phyloP scores from a whole-genome alignment of 2,113 vertebrate species.

The Patagioenas fasciata region DNA sequence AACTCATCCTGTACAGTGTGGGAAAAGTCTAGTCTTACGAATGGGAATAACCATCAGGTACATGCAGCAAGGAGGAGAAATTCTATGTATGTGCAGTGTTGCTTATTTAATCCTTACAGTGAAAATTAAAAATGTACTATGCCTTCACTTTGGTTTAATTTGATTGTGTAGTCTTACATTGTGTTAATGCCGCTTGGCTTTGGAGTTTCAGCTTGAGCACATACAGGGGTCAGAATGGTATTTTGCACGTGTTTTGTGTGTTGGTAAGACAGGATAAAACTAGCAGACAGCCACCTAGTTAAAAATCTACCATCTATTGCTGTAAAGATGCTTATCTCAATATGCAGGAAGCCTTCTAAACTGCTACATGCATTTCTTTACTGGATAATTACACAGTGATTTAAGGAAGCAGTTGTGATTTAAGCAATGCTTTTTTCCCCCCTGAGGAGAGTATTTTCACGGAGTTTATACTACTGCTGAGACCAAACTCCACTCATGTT shows the following conservation, averaged over 20 bases:
- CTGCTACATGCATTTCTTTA: background rate
- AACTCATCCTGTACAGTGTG: background rate
- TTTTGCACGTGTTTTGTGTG: fast-evolving
- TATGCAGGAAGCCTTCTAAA: background rate
- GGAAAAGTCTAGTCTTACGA: fast-evolving
- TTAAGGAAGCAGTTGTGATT: background rate
- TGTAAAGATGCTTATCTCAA: background rate
- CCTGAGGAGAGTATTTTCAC: background rate
- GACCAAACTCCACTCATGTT: background rate
- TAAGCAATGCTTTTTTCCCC: fast-evolving
- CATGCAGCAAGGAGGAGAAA: background rate
- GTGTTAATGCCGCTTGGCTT: background rate
- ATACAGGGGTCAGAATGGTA: fast-evolving
- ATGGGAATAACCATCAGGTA: background rate
- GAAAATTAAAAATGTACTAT: background rate
- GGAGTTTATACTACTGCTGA: background rate
- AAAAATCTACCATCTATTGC: background rate
- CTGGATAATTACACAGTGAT: background rate
- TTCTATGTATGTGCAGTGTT: background rate
- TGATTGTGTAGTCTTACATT: background rate
- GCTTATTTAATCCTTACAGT: background rate
- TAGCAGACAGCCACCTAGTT: background rate
- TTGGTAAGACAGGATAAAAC: background rate
- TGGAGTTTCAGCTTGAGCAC: background rate
- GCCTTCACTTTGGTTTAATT: background rate